A percentile compares a stretch with the other conserved stretches of the same genome.
Evolutionary conservation across 2,797 vertebrate genomes (phyloP).

Genomic region (Sebastes dallii): DNA sequence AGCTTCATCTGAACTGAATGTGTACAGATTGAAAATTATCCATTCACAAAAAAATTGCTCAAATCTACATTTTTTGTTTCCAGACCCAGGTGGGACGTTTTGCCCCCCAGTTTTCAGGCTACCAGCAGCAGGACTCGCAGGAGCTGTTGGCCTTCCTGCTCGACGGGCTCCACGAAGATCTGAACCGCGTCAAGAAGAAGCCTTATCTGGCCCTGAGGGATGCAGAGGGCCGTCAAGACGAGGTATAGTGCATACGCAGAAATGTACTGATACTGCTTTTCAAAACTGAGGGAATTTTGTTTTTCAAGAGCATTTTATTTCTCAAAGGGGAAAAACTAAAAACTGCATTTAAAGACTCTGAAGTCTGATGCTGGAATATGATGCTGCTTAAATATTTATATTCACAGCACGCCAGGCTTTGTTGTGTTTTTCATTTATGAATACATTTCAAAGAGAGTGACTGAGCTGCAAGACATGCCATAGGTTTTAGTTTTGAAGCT

Average conservation of each 20-base stretch:
- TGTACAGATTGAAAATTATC: background rate
- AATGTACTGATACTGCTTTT: background rate
- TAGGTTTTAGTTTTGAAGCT: background rate
- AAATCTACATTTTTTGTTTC: constrained; percentile 12
- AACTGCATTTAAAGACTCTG: background rate
- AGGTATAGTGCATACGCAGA: constrained; percentile 74
- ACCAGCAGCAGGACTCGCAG: constrained; percentile 98
- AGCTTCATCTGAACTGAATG: background rate
- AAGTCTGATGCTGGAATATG: background rate
- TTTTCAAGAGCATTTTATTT: background rate
- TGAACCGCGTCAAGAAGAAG: constrained; percentile 98
- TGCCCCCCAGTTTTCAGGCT: constrained; percentile 97
- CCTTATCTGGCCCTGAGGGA: constrained; percentile 94
- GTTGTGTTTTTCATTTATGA: background rate
- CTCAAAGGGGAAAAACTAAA: background rate
- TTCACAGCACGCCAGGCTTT: background rate
- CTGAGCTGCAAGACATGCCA: background rate
- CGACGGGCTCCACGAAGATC: constrained; percentile 95
- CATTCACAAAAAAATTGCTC: background rate
- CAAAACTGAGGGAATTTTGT: background rate
- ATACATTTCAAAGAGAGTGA: background rate
- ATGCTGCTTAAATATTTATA: background rate
- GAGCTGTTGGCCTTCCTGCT: constrained; percentile 95
- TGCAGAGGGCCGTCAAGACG: constrained; percentile 92
- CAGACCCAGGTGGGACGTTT: constrained; percentile 97